These are phyloP conservation scores for Hymenopus coronatus DNA, from an alignment of 2,888 invertebrate species.

Conservation along the genomic window DNA sequence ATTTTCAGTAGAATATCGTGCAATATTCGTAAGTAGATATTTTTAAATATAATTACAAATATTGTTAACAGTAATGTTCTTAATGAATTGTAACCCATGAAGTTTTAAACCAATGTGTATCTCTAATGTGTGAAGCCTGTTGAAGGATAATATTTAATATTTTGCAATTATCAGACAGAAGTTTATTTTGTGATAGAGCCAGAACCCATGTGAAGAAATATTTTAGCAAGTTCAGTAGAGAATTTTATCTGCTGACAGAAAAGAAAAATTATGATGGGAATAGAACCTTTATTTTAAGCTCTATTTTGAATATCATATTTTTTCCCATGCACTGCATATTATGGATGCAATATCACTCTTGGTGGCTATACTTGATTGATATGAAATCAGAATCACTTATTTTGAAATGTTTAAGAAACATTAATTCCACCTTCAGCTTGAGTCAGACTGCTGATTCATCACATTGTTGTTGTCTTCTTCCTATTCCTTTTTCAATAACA, in stretches of 20 bases:
- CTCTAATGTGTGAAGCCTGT: neutral
- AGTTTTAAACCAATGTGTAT: neutral
- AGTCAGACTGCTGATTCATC: too few species aligned
- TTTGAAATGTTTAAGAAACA: too few species aligned
- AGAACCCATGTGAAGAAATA: neutral
- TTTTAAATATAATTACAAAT: neutral
- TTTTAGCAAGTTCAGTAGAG: neutral
- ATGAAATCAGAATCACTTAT: too few species aligned
- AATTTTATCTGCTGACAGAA: neutral
- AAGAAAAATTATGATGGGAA: neutral
- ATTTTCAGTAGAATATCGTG: neutral
- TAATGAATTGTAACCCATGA: neutral
- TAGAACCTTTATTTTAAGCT: neutral
- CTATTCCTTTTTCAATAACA: too few species aligned
- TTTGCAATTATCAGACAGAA: neutral
- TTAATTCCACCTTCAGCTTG: too few species aligned
- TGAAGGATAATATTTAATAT: neutral
- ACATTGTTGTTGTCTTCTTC: too few species aligned
- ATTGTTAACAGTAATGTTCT: neutral
- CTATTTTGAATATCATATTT: neutral
- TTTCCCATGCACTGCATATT: neutral
- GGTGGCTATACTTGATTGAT: too few species aligned
- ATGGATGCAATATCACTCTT: neutral
- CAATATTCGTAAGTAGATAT: neutral
- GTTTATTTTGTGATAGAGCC: neutral